Conservation (phyloP, 2,113 vertebrate genomes). For the Lophius piscatorius region DNA sequence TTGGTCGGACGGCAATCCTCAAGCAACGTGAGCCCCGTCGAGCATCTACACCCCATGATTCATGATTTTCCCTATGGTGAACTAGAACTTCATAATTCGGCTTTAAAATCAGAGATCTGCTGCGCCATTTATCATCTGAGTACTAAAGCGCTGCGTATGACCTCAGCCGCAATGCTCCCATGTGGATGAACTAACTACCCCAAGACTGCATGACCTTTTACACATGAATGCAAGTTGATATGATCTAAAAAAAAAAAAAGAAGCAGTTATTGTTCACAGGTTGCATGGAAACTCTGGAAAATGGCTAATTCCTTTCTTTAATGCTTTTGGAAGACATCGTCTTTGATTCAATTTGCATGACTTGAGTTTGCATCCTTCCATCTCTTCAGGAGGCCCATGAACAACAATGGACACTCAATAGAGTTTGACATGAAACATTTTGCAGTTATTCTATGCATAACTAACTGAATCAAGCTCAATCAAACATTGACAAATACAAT, state of each 20-base stretch:
- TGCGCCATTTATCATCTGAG: slow-evolving; percentile 16
- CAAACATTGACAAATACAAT: neutral
- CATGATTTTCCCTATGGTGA: slow-evolving; percentile 31
- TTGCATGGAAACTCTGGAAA: slow-evolving; percentile 33
- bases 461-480: neutral
- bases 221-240: slow-evolving; percentile 7
- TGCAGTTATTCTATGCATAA: neutral
- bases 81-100: slow-evolving; percentile 7
- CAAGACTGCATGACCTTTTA: slow-evolving; percentile 42
- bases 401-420: neutral
- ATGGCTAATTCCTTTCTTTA: neutral
- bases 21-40: slow-evolving; percentile 79
- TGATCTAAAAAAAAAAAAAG: neutral
- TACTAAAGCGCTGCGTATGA: slow-evolving; percentile 48
- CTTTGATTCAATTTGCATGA: slow-evolving; percentile 29
- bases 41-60: slow-evolving; percentile 30
- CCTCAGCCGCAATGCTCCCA: slow-evolving; percentile 13
- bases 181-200: slow-evolving; percentile 11
- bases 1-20: slow-evolving; percentile 64
- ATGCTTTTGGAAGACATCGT: neutral
- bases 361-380: slow-evolving; percentile 5
- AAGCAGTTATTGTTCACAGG: neutral
- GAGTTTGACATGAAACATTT: neutral
- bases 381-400: neutral
- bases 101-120: slow-evolving; percentile 11